These are phyloP conservation scores for Calyptommatus sinebrachiatus DNA, from an alignment of 2,113 vertebrate species.

Conservation along the genomic window DNA sequence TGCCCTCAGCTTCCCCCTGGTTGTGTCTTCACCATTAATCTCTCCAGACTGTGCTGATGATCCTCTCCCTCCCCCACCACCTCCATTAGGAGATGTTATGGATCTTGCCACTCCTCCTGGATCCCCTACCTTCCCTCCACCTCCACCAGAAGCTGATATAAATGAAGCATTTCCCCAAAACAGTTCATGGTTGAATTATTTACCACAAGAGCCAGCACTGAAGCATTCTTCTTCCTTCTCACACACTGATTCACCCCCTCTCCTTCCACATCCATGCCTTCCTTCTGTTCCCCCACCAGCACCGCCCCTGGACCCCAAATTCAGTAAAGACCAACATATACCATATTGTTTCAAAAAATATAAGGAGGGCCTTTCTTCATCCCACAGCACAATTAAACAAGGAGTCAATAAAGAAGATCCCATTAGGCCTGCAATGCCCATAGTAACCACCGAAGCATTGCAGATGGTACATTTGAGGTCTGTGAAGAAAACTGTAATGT, in stretches of 20 bases:
- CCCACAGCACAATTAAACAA: slow-evolving; percentile 46
- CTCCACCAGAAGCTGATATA: slow-evolving; percentile 77
- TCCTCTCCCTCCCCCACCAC: slow-evolving; percentile 70
- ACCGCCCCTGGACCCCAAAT: slow-evolving; percentile 70
- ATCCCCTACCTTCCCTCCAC: slow-evolving; percentile 72
- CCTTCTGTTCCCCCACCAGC: slow-evolving; percentile 54
- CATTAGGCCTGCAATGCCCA: slow-evolving; percentile 72
- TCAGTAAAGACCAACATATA: slow-evolving; percentile 64
- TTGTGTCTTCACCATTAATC: slow-evolving; percentile 49
- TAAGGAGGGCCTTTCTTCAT: slow-evolving; percentile 39
- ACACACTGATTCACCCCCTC: slow-evolving; percentile 41
- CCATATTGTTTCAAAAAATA: slow-evolving; percentile 56
- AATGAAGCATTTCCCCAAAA: slow-evolving; percentile 64
- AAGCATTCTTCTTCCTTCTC: slow-evolving; percentile 57
- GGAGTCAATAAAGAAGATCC: slow-evolving; percentile 60
- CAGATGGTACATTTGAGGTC: slow-evolving; percentile 90
- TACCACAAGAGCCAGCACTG: slow-evolving; percentile 30
- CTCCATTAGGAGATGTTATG: slow-evolving; percentile 47
- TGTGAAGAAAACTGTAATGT: slow-evolving; percentile 70
- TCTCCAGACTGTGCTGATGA: slow-evolving; percentile 29
- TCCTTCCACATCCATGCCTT: slow-evolving; percentile 40
- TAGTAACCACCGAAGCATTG: slow-evolving; percentile 85
- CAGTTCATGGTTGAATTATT: slow-evolving; percentile 54
- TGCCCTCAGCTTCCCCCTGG: slow-evolving; percentile 42
- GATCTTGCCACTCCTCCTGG: slow-evolving; percentile 47